Conservation (phyloP, 1,140 invertebrate species). For the Helicorthomorpha holstii region DNA sequence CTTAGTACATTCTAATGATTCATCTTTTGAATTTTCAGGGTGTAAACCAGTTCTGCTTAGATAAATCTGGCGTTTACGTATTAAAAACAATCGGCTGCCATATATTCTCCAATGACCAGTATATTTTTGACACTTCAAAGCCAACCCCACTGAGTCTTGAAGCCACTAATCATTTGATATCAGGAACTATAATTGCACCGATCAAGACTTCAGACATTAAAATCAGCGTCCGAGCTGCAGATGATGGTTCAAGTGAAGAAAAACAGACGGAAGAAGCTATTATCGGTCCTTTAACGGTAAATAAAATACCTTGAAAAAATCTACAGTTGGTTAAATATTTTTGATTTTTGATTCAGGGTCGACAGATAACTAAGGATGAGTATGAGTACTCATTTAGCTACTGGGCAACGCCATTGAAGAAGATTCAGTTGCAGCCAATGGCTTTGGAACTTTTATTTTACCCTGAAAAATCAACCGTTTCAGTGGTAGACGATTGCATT, state of each 20-base stretch:
- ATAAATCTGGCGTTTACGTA: conserved; percentile 46
- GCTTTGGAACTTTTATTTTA: conserved; percentile 47
- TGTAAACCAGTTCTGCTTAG: conserved; percentile 44
- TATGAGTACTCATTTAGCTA: conserved; percentile 28
- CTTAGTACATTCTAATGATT: no score
- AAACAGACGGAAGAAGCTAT: neutral
- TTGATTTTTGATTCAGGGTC: no score
- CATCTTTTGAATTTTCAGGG: conserved; percentile 22
- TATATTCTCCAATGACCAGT: conserved; percentile 38
- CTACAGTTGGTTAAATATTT: no score
- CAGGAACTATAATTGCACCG: conserved; percentile 18
- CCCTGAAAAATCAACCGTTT: conserved; percentile 40
- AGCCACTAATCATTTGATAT: conserved; percentile 25
- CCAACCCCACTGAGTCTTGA: conserved; percentile 25
- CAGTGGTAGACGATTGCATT: conserved; percentile 52
- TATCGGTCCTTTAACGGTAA: neutral
- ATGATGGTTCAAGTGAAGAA: neutral
- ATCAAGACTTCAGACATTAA: conserved; percentile 16
- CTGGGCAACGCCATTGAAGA: conserved; percentile 19
- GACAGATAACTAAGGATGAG: no score
- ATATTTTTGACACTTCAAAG: conserved; percentile 28
- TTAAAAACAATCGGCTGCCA: conserved; percentile 69
- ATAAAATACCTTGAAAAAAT: neutral
- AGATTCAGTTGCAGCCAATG: conserved; percentile 27
- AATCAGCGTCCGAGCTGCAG: conserved; percentile 13